These are phyloP conservation scores for Oryzaephilus surinamensis DNA, from an alignment of 1,140 invertebrate species.

Conservation along the genomic window DNA sequence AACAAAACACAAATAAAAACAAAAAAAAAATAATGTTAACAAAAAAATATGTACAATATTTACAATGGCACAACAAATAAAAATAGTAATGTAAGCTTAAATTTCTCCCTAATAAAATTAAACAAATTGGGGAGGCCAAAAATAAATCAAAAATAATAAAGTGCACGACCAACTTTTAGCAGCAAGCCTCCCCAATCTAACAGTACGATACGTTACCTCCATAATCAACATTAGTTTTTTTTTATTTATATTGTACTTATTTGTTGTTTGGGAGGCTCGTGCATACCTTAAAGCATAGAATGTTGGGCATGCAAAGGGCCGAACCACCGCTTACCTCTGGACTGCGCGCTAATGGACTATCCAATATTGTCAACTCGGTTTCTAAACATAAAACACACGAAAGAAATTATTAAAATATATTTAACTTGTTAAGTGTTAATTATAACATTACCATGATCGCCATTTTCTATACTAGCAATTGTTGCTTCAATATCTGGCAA, in stretches of 20 bases:
- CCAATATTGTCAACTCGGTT: constrained; percentile 18
- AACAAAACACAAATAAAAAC: constrained; percentile 1
- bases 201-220: too few relatives aligned
- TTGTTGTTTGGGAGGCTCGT: constrained; percentile 18
- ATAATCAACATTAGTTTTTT: not conserved
- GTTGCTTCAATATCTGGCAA: constrained; percentile 24
- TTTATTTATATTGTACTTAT: constrained; percentile 20
- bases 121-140: too few relatives aligned
- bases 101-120: too few relatives aligned
- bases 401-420: not conserved
- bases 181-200: too few relatives aligned
- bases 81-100: too few relatives aligned
- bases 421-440: too few relatives aligned
- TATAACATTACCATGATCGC: not conserved
- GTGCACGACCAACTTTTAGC: too few relatives aligned
- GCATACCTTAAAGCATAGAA: constrained; percentile 68
- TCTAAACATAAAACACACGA: constrained; percentile 6
- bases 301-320: constrained; percentile 61
- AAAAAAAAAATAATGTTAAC: too few relatives aligned
- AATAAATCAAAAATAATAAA: too few relatives aligned
- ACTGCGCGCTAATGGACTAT: constrained; percentile 32
- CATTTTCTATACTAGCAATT: too few relatives aligned
- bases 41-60: too few relatives aligned
- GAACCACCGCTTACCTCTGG: constrained; percentile 58
- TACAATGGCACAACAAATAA: too few relatives aligned